phyloP scores from a whole-genome alignment of 1,140 invertebrate genomes.

The Hetaerina americana region DNA sequence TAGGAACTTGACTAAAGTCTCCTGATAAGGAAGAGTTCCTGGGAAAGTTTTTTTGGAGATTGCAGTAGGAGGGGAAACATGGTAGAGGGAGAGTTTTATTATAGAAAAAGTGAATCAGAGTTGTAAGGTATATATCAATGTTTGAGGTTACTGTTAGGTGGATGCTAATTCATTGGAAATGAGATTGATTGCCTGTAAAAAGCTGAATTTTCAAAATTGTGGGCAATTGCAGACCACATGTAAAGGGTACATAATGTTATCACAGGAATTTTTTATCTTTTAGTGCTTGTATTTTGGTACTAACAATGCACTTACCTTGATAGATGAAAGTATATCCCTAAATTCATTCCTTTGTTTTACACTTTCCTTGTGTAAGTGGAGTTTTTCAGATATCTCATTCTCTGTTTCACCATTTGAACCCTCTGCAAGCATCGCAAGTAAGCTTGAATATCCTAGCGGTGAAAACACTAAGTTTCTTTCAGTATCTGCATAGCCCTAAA shows the following conservation, averaged over 20 bases:
- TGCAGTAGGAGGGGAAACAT: too few species aligned
- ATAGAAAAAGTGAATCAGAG: too few species aligned
- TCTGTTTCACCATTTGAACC: constrained; percentile 41
- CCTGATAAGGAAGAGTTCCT: too few species aligned
- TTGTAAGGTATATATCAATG: not conserved
- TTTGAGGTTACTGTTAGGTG: not conserved
- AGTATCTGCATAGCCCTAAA: not conserved
- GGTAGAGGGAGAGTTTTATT: too few species aligned
- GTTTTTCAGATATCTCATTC: constrained; percentile 35
- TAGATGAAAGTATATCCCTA: not conserved
- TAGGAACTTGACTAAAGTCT: too few species aligned
- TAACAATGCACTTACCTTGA: too few species aligned
- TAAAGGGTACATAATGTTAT: too few species aligned
- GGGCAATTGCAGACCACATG: not conserved
- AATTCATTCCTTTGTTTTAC: not conserved
- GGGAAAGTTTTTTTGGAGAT: too few species aligned
- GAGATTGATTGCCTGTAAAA: not conserved
- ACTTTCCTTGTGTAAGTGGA: constrained; percentile 34
- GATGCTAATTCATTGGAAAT: not conserved
- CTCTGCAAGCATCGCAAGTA: constrained; percentile 43
- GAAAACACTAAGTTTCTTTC: constrained; percentile 41
- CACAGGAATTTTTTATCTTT: too few species aligned
- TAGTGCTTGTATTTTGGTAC: too few species aligned
- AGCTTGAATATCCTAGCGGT: constrained; percentile 42
- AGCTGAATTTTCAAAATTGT: not conserved